phyloP scores from a whole-genome alignment of 2,797 vertebrate species.

The Graptemys geographica region DNA sequence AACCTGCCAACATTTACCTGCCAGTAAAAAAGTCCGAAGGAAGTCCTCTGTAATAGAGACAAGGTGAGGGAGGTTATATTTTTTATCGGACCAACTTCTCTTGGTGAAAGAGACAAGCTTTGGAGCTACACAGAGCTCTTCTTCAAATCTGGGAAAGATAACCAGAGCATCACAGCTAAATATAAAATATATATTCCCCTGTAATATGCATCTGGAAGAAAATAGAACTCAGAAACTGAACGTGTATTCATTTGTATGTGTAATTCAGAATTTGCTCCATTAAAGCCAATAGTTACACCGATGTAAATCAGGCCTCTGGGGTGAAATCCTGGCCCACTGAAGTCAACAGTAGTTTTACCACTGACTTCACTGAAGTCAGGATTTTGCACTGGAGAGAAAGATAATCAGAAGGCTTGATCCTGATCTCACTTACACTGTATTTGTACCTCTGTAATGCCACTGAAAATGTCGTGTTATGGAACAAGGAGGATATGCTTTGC shows the following conservation, averaged over 20 bases:
- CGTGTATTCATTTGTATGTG: accelerated
- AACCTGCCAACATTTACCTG: constrained; percentile 12
- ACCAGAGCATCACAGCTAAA: not conserved
- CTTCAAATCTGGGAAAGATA: not conserved
- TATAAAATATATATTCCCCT: not conserved
- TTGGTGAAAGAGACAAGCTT: too few relatives aligned
- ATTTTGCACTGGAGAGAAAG: not conserved
- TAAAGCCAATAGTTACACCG: not conserved
- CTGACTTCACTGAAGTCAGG: not conserved
- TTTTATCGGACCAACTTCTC: not conserved
- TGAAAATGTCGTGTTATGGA: not conserved
- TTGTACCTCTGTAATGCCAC: not conserved
- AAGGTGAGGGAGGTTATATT: not conserved
- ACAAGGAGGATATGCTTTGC: not conserved
- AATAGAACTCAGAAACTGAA: not conserved
- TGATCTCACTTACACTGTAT: not conserved
- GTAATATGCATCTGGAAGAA: not conserved
- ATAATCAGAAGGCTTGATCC: not conserved
- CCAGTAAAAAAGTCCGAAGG: constrained; percentile 36
- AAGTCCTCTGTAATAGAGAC: not conserved
- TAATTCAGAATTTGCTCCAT: not conserved
- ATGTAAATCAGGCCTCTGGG: accelerated
- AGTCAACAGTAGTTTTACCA: not conserved
- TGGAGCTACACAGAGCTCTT: not conserved
- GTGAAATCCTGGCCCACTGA: not conserved